Base-by-base conservation (phyloP, 2,113 vertebrate species). In the Erpornis zantholeuca region DNA sequence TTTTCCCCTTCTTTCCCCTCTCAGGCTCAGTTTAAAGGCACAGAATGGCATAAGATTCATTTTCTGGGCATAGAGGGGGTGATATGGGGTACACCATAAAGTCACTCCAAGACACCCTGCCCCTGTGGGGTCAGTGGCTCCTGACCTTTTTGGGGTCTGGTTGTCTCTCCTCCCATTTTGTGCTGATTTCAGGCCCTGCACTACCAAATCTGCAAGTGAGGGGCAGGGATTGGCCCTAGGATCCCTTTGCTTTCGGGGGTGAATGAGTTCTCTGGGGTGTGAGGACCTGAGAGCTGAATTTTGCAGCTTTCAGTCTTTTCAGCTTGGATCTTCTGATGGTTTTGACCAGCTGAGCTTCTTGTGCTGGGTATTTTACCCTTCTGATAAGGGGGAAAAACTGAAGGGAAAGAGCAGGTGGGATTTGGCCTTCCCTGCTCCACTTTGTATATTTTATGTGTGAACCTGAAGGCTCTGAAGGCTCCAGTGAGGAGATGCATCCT, bases 131-230 rank as follows among this genome's bases (percentile, higher is more conserved):
- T 31, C 2, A 7, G 35, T 47, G 18, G 15, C 10, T 81, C 17
- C 38, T 40, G 31, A 56, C 23, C 27, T 50, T 60, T 27, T 44
- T 40, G 25, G 13, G 24, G 15, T 36, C 40, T 73, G 87, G 7
- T 29, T 56, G 35, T 38, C 9, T 69, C n/a, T 24, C 14, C 0
- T 13, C 36, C 33, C 1, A 0, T 15, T 77, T 54, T 29, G 64
- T 10, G 36, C 57, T 17, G 40, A 27, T 59, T 49, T 19, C 52
- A 65, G 38, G 38, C 8, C 0, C 31, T 13, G 18, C 0, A 0
- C 18, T 75, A 45, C 81, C 56, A 56, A 4, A 50, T 7, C 45
- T 50, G 70, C 11, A 18, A 16, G 29, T 18, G 49, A 45, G 38
- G 13, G 2, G 50, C 50, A 38, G 44, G 60, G 47, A 8, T 47